Percentiles rank a stretch among this genome's conserved stretches.
phyloP scores from a whole-genome alignment of 2,888 invertebrate genomes.

The Leucophora obtusa region DNA sequence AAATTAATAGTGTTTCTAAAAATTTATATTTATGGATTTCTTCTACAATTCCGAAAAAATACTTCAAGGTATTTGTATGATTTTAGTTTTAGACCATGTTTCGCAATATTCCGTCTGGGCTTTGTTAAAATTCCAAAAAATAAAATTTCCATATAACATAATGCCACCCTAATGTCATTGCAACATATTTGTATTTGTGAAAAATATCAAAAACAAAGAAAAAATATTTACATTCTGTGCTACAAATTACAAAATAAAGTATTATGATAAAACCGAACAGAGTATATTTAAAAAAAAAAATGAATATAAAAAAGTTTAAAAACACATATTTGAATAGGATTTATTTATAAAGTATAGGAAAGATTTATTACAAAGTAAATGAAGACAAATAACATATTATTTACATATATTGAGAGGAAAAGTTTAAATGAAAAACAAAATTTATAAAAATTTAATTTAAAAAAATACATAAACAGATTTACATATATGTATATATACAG shows the following conservation, averaged over 20 bases:
- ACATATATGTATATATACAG: neutral
- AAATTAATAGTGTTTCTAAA: too few relatives aligned
- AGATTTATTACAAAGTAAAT: neutral
- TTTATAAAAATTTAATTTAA: neutral
- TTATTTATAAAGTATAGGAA: neutral
- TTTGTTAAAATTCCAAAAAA: too few relatives aligned
- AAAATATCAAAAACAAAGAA: neutral
- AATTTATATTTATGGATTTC: too few relatives aligned
- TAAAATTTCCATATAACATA: too few relatives aligned
- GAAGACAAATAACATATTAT: neutral
- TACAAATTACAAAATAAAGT: conserved; percentile 2
- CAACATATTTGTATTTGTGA: conserved; percentile 5
- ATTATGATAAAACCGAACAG: neutral
- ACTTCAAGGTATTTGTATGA: too few relatives aligned
- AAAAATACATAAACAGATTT: neutral
- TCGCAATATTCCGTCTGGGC: too few relatives aligned
- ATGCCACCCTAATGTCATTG: neutral
- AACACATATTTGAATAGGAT: neutral
- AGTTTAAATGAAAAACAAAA: neutral
- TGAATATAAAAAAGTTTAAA: conserved; percentile 14
- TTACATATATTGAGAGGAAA: neutral
- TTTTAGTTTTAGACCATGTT: too few relatives aligned
- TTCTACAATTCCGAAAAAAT: too few relatives aligned
- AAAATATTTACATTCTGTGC: conserved; percentile 18
- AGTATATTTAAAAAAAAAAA: conserved; percentile 20